These are phyloP conservation scores for Peromyscus attwateri DNA, from an alignment of 2,797 vertebrate genomes.

Conservation along the genomic window DNA sequence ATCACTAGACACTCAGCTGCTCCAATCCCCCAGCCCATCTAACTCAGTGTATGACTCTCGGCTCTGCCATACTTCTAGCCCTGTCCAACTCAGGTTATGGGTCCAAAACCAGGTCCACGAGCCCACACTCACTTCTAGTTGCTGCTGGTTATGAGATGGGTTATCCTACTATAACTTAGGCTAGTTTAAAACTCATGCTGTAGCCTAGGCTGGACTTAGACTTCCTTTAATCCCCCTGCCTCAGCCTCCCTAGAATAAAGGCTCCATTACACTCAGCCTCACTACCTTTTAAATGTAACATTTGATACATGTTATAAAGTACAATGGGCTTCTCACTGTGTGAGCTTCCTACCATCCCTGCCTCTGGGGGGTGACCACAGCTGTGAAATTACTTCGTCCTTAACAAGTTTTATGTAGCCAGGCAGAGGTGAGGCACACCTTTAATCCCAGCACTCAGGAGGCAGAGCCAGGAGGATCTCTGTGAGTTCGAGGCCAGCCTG, in stretches of 20 bases:
- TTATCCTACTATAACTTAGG: not conserved
- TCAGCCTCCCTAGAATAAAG: not conserved
- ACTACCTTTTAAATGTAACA: conserved; percentile 24
- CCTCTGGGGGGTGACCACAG: not conserved
- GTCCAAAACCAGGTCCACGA: not conserved
- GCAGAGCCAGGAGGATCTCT: no score
- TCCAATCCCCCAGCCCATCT: not conserved
- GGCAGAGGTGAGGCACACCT: no score
- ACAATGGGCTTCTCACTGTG: not conserved
- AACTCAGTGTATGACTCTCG: not conserved
- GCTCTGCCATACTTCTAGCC: not conserved
- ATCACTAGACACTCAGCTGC: not conserved
- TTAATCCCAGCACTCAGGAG: no score
- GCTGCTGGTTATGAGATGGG: not conserved
- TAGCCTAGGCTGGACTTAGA: not conserved
- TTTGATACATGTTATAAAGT: not conserved
- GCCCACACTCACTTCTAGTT: not conserved
- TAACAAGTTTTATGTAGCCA: conserved; percentile 34
- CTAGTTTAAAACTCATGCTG: not conserved
- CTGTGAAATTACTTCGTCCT: not conserved
- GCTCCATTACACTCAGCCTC: not conserved
- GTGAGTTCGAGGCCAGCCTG: no score
- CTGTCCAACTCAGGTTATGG: not conserved
- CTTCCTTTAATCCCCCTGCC: not conserved
- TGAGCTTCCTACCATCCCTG: not conserved